Conservation (phyloP, 2,888 invertebrate genomes). For the Zeuzera pyrina region DNA sequence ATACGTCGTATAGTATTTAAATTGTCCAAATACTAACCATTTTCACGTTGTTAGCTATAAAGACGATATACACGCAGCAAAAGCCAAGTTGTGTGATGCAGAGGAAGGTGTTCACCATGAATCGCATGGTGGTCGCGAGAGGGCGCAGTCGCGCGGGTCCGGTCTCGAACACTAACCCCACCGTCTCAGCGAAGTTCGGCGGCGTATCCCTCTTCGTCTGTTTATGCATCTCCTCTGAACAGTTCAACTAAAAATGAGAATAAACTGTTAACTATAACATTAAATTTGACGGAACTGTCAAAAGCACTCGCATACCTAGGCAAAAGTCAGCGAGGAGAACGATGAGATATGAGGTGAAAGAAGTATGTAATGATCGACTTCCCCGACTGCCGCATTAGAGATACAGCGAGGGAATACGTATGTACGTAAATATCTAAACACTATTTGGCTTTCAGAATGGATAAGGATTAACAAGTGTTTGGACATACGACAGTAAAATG, state of each 20-base stretch:
- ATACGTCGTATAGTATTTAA: too few relatives aligned
- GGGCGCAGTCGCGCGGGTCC: slow-evolving; percentile 79
- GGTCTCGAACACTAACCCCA: slow-evolving; percentile 83
- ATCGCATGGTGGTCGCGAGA: slow-evolving; percentile 77
- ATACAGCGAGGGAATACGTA: too few relatives aligned
- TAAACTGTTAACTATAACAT: neutral
- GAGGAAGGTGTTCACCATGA: slow-evolving; percentile 86
- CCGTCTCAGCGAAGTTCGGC: slow-evolving; percentile 87
- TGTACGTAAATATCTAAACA: too few relatives aligned
- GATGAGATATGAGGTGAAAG: too few relatives aligned
- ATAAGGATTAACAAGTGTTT: too few relatives aligned
- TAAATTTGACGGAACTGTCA: too few relatives aligned
- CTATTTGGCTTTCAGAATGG: too few relatives aligned
- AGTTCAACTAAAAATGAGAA: slow-evolving; percentile 67
- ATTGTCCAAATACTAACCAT: slow-evolving; percentile 75
- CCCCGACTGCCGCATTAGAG: too few relatives aligned
- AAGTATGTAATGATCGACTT: too few relatives aligned
- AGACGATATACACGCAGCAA: slow-evolving; percentile 97
- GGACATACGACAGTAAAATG: too few relatives aligned
- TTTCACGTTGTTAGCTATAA: slow-evolving; percentile 89
- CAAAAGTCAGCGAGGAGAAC: too few relatives aligned
- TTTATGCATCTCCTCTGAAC: slow-evolving; percentile 78
- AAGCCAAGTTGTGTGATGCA: slow-evolving; percentile 98
- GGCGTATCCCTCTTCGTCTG: slow-evolving; percentile 69
- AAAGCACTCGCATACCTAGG: too few relatives aligned